Base-by-base conservation (phyloP, 2,113 vertebrate species). In the Copsychus sechellarum region DNA sequence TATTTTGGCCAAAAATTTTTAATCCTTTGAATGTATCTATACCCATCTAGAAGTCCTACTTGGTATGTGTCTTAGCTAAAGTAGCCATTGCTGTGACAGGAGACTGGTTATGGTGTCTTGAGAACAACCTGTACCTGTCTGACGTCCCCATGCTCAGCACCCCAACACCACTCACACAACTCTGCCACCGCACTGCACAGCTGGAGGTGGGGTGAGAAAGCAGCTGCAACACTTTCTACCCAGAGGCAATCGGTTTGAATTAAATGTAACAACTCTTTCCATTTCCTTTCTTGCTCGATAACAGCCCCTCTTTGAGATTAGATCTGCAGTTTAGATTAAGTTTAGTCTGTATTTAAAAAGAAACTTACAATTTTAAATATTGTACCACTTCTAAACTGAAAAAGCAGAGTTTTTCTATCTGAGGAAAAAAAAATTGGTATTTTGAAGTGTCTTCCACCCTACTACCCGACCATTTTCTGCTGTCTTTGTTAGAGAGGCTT, bases 71-170 rank as follows among this genome's bases (percentile, higher is more conserved):
- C 15, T 36, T 45, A 54, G 31, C 13, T 2, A 23, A n/a, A 54
- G n/a, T 3, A 47, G 62, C 7, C 16, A 9, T 2, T 60, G 47
- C 56, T 34, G 34, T 42, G 71, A 53, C 11, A 11, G 2, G 2
- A 50, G 45, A 8, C 18, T 31, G 38, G 12, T 18, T 48, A 19
- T 2, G 12, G n/a, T 22, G 50, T 56, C 43, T 50, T 0, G 0
- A 47, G 67, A 60, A 11, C 2, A 21, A 14, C 12, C 33, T 34
- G 33, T 2, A 3, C 12, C 76, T 53, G 26, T 6, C 29, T 74
- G 53, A 51, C 23, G n/a, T 18, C 26, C 71, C 36, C 2, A 1
- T 4, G 9, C 36, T 43, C 15, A 26, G 48, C 2, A 2, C 21
- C 40, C 36, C 23, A 38, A 26, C 31, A 33, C 40, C 1, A 3